A percentile compares a stretch with the other conserved stretches of the same genome.
Conservation (phyloP, 2,888 invertebrate genomes). For the Lepidocyrtoides sp. region DNA sequence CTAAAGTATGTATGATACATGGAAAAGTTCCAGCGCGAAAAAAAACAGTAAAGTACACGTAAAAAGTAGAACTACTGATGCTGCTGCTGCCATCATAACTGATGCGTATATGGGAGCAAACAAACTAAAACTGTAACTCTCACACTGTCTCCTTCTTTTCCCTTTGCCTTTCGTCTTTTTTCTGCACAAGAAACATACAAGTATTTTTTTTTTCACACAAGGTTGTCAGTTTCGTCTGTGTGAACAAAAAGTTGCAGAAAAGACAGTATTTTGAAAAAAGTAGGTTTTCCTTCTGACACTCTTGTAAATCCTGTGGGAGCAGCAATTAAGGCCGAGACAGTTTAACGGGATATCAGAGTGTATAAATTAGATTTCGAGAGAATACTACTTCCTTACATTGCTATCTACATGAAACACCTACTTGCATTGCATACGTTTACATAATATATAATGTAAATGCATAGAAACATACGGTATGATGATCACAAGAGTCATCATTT, state of each 20-base stretch:
- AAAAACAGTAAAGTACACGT: slow-evolving; percentile 10
- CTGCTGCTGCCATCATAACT: not conserved
- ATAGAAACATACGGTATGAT: slow-evolving; percentile 2
- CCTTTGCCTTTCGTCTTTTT: not conserved
- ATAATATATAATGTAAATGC: not conserved
- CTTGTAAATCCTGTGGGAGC: slow-evolving; percentile 73
- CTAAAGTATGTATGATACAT: slow-evolving; percentile 35
- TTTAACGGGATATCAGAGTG: slow-evolving; percentile 69
- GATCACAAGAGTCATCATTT: slow-evolving; percentile 23
- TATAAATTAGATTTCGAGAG: slow-evolving; percentile 72
- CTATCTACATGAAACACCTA: not conserved
- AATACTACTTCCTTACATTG: not conserved
- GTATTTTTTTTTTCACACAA: slow-evolving; percentile 2
- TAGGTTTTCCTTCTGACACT: slow-evolving; percentile 72
- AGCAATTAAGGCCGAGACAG: slow-evolving; percentile 71
- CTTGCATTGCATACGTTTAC: not conserved
- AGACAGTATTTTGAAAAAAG: slow-evolving; percentile 27
- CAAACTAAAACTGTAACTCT: slow-evolving; percentile 38
- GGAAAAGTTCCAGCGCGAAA: slow-evolving; percentile 50
- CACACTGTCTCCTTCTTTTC: not conserved
- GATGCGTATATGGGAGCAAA: slow-evolving; percentile 33
- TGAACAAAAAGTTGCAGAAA: slow-evolving; percentile 35
- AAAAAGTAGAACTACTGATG: not conserved
- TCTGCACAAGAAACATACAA: not conserved
- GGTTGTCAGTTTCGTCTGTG: not conserved